These are phyloP conservation scores for Caradrina clavipalpis DNA, from an alignment of 2,888 invertebrate species.

Conservation along the genomic window DNA sequence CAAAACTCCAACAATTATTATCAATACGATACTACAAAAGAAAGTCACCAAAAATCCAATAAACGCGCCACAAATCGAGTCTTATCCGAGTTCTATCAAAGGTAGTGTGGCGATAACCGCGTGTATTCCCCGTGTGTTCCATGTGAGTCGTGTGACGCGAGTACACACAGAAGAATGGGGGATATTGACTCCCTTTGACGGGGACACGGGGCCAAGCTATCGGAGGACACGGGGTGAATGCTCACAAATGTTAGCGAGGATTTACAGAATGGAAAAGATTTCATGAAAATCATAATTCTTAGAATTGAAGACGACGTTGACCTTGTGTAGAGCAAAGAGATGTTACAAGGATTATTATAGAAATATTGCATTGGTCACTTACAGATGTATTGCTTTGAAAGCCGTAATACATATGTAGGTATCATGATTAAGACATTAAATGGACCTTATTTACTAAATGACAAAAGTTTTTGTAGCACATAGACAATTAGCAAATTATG, in stretches of 20 bases:
- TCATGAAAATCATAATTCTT: not conserved
- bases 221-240: not conserved
- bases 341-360: not conserved
- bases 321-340: not conserved
- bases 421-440: no score
- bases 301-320: not conserved
- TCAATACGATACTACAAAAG: conserved; percentile 2
- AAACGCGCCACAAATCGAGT: conserved; percentile 12
- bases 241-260: not conserved
- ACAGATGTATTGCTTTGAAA: no score
- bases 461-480: no score
- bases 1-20: conserved; percentile 21
- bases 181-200: conserved; percentile 58
- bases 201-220: not conserved
- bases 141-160: conserved; percentile 35
- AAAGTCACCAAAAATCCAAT: conserved; percentile 33
- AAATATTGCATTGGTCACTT: not conserved
- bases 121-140: conserved; percentile 16
- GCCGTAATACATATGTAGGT: no score
- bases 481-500: no score
- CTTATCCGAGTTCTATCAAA: conserved; percentile 15
- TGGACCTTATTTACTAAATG: no score
- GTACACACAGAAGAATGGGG: conserved; percentile 35
- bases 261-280: not conserved
- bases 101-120: conserved; percentile 43